Evolutionary conservation across 1,140 invertebrate genomes (phyloP).

Genomic region (Drosophila elegans): DNA sequence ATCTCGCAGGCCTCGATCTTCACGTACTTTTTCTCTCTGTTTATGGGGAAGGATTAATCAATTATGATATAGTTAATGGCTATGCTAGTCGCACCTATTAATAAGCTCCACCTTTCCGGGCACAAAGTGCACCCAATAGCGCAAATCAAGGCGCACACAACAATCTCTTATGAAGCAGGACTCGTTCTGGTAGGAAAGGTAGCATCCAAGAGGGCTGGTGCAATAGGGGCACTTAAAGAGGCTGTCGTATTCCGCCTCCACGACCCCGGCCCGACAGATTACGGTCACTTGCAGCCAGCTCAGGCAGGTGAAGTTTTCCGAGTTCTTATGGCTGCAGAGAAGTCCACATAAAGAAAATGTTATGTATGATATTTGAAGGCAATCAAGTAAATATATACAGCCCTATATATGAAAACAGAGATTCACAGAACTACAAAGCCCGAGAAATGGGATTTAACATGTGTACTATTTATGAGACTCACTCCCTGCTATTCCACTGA

Average conservation of each 20-base stretch:
- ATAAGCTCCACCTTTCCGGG: conserved; percentile 41
- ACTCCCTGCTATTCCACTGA: conserved; percentile 69
- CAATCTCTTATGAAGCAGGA: conserved; percentile 59
- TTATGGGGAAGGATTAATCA: neutral
- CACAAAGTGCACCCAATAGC: conserved; percentile 65
- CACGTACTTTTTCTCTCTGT: conserved; percentile 49
- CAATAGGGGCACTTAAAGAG: conserved; percentile 62
- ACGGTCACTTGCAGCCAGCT: conserved; percentile 51
- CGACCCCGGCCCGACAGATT: conserved; percentile 41
- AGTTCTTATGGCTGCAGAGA: conserved; percentile 39
- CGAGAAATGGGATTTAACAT: too few species aligned
- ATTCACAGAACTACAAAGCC: too few species aligned
- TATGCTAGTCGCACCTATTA: conserved; percentile 37
- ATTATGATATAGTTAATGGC: too few species aligned
- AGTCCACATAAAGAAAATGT: too few species aligned
- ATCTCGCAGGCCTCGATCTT: conserved; percentile 58
- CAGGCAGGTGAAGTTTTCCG: conserved; percentile 55
- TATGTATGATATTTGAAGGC: too few species aligned
- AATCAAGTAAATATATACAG: too few species aligned
- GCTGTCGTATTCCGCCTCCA: conserved; percentile 69
- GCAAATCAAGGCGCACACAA: conserved; percentile 61
- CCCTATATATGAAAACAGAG: too few species aligned
- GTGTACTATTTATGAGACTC: neutral
- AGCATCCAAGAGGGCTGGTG: conserved; percentile 18
- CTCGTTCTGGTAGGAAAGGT: conserved; percentile 29